Percentiles rank a stretch among this genome's conserved stretches.
phyloP scores from a whole-genome alignment of 2,888 invertebrate genomes.

The Habroteleia sp. region DNA sequence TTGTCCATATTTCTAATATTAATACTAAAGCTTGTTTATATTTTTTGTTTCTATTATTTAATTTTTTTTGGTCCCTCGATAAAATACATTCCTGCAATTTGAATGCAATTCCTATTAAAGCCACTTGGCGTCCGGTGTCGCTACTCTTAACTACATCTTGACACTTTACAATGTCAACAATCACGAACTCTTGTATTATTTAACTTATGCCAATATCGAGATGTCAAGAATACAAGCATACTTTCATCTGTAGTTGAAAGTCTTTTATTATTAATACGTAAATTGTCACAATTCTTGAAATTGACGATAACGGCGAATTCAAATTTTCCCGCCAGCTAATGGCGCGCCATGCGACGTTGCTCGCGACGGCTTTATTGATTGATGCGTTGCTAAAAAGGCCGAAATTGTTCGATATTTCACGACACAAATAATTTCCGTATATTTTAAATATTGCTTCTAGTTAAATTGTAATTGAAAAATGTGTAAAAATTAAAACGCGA shows the following conservation, averaged over 20 bases:
- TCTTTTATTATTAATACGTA: too few species aligned
- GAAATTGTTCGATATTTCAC: conserved; percentile 6
- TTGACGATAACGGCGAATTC: conserved; percentile 2
- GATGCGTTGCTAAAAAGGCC: not conserved
- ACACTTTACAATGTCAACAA: conserved; percentile 42
- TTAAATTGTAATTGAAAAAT: not conserved
- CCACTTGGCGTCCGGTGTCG: conserved; percentile 45
- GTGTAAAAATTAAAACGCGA: too few species aligned
- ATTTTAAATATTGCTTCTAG: not conserved
- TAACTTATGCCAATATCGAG: too few species aligned
- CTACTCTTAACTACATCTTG: conserved; percentile 23
- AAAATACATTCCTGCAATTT: conserved; percentile 13
- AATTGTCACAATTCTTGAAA: too few species aligned
- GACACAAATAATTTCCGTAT: not conserved
- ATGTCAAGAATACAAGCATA: too few species aligned
- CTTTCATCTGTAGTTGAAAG: too few species aligned
- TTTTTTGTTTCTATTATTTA: not conserved
- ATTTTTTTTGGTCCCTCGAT: not conserved
- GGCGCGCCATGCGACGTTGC: conserved; percentile 18
- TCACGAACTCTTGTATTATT: not conserved
- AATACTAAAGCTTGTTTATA: not conserved
- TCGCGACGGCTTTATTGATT: conserved; percentile 13
- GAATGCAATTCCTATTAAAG: conserved; percentile 2
- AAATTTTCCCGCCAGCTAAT: conserved; percentile 39
- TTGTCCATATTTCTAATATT: too few species aligned